Percentiles rank a stretch among this genome's conserved stretches.
These are phyloP conservation scores for Stichodactyla helianthus DNA, from an alignment of 64 coral and sea anemone genomes.

Conservation along the genomic window DNA sequence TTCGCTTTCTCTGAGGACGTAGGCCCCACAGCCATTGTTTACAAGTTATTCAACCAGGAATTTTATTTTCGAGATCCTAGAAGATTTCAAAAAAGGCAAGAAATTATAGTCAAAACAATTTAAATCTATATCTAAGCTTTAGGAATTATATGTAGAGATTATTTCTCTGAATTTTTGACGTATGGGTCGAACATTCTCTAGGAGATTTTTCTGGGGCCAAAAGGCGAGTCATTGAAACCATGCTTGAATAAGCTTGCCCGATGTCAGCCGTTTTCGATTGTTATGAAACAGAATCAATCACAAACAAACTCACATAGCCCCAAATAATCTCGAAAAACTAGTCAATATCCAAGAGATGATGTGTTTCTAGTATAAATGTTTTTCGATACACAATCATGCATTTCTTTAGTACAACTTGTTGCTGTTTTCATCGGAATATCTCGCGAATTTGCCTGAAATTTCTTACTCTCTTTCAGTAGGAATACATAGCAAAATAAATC, in stretches of 20 bases:
- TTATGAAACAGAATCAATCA: slow-evolving; percentile 4
- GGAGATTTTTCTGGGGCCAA: neutral
- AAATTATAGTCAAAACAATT: neutral
- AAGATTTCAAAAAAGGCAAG: neutral
- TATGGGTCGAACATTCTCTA: too few relatives aligned
- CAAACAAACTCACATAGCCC: neutral
- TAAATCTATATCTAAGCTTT: neutral
- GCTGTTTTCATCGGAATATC: slow-evolving; percentile 6
- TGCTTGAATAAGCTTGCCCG: slow-evolving; percentile 16
- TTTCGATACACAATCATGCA: neutral
- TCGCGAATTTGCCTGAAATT: neutral
- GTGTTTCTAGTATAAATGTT: neutral
- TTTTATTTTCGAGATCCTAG: slow-evolving; percentile 14
- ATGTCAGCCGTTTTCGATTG: slow-evolving; percentile 13
- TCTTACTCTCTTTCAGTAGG: neutral
- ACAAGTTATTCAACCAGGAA: neutral
- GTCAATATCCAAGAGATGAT: neutral
- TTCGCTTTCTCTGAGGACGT: slow-evolving; percentile 1
- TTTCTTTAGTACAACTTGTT: neutral
- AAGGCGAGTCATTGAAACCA: neutral
- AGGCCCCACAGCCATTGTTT: slow-evolving; percentile 4
- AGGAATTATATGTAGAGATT: neutral
- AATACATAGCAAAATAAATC: neutral
- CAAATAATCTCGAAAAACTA: neutral
- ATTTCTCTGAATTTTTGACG: too few relatives aligned